Percentiles rank a stretch among this genome's conserved stretches.
Conservation (phyloP, 1,140 invertebrate species). For the Meloidogyne chitwoodi region DNA sequence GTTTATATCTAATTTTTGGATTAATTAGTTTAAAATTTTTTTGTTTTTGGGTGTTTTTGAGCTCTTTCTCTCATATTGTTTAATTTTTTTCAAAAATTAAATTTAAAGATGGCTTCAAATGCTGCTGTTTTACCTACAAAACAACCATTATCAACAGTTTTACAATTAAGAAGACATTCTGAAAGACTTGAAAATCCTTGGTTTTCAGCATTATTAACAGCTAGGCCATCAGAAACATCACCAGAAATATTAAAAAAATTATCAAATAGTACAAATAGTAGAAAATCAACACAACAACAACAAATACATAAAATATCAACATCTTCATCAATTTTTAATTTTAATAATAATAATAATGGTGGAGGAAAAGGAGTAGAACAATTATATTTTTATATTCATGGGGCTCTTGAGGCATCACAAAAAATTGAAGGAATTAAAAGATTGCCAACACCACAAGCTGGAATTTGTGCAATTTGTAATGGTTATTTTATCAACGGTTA, state of each 20-base stretch:
- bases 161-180: slow-evolving; percentile 19
- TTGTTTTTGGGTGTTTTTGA: neutral
- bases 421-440: neutral
- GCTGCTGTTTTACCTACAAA: neutral
- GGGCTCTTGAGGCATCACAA: neutral
- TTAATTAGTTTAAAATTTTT: neutral
- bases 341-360: neutral
- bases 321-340: neutral
- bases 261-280: neutral
- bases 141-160: slow-evolving; percentile 10
- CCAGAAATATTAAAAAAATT: neutral
- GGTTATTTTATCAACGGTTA: neutral
- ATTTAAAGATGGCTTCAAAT: neutral
- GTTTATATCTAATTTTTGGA: neutral
- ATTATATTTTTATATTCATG: neutral
- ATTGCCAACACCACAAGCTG: neutral
- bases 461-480: neutral
- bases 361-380: neutral
- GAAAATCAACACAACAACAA: neutral
- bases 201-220: slow-evolving; percentile 41
- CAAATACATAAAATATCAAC: neutral
- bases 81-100: neutral
- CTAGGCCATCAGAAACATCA: slow-evolving; percentile 5
- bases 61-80: neutral
- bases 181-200: slow-evolving; percentile 32